These are phyloP conservation scores for Tetragonula clypearis DNA, from an alignment of 1,140 invertebrate genomes.

Conservation along the genomic window DNA sequence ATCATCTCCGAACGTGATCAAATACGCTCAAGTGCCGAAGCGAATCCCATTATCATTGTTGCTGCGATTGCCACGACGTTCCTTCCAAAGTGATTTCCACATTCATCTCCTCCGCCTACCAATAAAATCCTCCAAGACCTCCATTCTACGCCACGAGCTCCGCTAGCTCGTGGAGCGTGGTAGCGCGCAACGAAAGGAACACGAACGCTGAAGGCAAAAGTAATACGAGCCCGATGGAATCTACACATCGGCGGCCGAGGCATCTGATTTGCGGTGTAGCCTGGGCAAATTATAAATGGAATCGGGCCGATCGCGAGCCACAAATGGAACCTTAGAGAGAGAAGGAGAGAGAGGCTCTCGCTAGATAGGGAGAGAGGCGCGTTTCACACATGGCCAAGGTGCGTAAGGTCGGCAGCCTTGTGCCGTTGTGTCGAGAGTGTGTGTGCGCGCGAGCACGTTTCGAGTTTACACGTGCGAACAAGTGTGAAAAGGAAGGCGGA, in stretches of 20 bases:
- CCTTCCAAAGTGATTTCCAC: not conserved
- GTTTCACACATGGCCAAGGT: slow-evolving; percentile 64
- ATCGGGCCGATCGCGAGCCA: slow-evolving; percentile 40
- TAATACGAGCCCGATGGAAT: slow-evolving; percentile 26
- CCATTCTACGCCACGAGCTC: no score
- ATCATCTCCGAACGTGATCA: not conserved
- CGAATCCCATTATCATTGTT: not conserved
- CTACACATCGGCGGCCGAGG: not conserved
- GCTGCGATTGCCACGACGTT: not conserved
- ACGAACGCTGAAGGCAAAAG: not conserved
- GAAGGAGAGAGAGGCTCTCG: not conserved
- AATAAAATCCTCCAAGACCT: not conserved
- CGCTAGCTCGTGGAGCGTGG: no score
- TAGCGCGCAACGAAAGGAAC: not conserved
- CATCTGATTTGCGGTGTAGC: slow-evolving; percentile 28
- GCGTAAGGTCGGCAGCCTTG: slow-evolving; percentile 49
- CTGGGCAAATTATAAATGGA: slow-evolving; percentile 39
- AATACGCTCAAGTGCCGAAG: not conserved
- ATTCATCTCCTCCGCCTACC: no score
- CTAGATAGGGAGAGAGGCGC: slow-evolving; percentile 49
- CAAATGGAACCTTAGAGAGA: not conserved
- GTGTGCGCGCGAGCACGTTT: not conserved
- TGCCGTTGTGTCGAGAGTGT: not conserved
- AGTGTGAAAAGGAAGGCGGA: slow-evolving; percentile 49
- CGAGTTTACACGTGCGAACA: slow-evolving; percentile 55